Percentiles rank a stretch among this genome's conserved stretches.
phyloP scores from a whole-genome alignment of 1,140 invertebrate genomes.

The Eriocheir sinensis region DNA sequence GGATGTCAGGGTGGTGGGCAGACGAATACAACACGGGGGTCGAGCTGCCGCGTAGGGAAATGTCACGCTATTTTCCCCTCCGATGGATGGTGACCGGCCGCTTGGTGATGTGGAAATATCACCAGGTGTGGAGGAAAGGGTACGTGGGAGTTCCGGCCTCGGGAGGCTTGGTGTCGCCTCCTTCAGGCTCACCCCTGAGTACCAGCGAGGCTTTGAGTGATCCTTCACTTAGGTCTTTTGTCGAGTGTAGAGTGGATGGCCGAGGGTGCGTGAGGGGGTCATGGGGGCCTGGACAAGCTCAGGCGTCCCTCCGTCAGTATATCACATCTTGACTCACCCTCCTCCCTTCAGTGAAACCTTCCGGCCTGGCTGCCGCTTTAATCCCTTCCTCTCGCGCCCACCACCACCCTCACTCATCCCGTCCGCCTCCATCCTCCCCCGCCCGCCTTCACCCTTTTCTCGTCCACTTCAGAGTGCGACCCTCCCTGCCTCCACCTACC shows the following conservation, averaged over 20 bases:
- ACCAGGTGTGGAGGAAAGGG: not conserved
- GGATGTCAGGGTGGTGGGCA: not conserved
- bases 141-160: not conserved
- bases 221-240: not conserved
- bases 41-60: not conserved
- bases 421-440: not conserved
- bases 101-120: not conserved
- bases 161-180: not conserved
- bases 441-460: not conserved
- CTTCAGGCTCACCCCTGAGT: not conserved
- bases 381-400: not conserved
- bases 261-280: not conserved
- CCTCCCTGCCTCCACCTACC: conserved; percentile 5
- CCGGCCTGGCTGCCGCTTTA: not conserved
- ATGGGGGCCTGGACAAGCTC: not conserved
- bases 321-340: not conserved
- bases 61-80: not conserved
- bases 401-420: not conserved
- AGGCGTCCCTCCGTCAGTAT: not conserved
- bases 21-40: not conserved
- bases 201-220: too few species aligned
- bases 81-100: not conserved
- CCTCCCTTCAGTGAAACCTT: not conserved
- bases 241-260: not conserved
- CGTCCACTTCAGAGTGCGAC: not conserved